phyloP scores from a whole-genome alignment of 2,113 vertebrate species.

The Amblyopsis rosae region DNA sequence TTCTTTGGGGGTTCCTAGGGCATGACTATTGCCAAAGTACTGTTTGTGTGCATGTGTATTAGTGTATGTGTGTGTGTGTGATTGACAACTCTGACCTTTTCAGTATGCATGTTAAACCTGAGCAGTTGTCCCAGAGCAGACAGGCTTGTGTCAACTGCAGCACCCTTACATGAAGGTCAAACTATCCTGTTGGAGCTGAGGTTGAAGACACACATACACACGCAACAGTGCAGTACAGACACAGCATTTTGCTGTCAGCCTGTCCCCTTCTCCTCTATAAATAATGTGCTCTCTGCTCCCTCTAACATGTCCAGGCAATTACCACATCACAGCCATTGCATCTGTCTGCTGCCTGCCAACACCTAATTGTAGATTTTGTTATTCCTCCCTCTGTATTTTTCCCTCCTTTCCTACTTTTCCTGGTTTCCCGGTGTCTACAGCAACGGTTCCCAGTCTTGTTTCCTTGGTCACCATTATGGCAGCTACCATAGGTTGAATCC shows the following conservation, averaged over 20 bases:
- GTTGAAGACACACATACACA: constrained; percentile 20
- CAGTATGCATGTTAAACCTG: constrained; percentile 77
- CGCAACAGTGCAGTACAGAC: constrained; percentile 12
- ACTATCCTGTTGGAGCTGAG: constrained; percentile 50
- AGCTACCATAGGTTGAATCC: constrained; percentile 53
- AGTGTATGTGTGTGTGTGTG: constrained; percentile 41
- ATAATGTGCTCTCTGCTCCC: constrained; percentile 61
- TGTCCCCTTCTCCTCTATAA: constrained; percentile 63
- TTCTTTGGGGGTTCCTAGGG: no score
- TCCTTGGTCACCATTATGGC: constrained; percentile 53
- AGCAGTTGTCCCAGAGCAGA: constrained; percentile 74
- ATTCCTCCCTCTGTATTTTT: constrained; percentile 9
- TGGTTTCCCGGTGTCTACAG: constrained; percentile 32
- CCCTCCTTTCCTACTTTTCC: constrained; percentile 8
- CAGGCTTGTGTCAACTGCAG: constrained; percentile 75
- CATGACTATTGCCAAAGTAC: not conserved
- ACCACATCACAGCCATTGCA: constrained; percentile 66
- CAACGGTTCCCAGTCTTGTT: constrained; percentile 52
- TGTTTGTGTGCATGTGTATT: constrained; percentile 21
- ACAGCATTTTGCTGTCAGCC: constrained; percentile 49
- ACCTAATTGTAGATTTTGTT: constrained; percentile 71
- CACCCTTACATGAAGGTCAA: constrained; percentile 78
- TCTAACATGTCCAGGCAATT: constrained; percentile 68
- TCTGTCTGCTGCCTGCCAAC: constrained; percentile 55
- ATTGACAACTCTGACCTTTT: constrained; percentile 81